These are phyloP conservation scores for Falco berigora DNA, from an alignment of 2,797 vertebrate species.

Conservation along the genomic window DNA sequence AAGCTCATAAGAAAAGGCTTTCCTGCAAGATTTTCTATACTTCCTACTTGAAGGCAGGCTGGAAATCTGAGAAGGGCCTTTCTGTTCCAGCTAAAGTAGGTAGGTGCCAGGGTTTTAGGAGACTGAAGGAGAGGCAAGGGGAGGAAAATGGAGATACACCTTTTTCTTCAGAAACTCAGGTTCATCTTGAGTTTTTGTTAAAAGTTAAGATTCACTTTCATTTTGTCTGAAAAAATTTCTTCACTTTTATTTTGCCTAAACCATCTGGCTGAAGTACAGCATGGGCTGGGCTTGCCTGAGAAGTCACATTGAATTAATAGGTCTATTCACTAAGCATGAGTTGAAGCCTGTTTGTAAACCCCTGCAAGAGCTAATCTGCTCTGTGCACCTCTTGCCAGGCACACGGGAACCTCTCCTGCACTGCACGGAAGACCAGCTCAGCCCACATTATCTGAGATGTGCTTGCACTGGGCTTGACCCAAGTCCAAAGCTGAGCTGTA, in stretches of 20 bases:
- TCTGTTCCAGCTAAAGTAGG: slow-evolving; percentile 30
- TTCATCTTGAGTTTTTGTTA: neutral
- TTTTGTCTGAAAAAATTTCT: slow-evolving; percentile 26
- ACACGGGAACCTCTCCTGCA: neutral
- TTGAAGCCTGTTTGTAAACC: neutral
- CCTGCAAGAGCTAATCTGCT: neutral
- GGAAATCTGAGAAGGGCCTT: slow-evolving; percentile 42
- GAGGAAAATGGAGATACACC: neutral
- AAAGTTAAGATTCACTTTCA: neutral
- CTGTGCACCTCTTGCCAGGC: neutral
- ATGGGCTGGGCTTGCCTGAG: neutral
- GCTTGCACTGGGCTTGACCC: neutral
- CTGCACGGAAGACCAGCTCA: neutral
- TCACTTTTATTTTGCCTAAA: slow-evolving; percentile 30
- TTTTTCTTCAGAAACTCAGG: neutral
- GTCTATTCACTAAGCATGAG: neutral
- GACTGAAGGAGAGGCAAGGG: neutral
- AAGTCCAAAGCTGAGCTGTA: neutral
- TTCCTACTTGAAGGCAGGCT: slow-evolving; percentile 43
- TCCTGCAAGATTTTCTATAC: slow-evolving; percentile 55
- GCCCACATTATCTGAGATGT: neutral
- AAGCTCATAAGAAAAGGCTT: slow-evolving; percentile 58
- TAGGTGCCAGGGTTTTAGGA: slow-evolving; percentile 34
- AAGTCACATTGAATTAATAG: neutral
- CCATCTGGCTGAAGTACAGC: neutral